These are phyloP conservation scores for Urocolius indicus DNA, from an alignment of 2,113 vertebrate species.

Conservation along the genomic window DNA sequence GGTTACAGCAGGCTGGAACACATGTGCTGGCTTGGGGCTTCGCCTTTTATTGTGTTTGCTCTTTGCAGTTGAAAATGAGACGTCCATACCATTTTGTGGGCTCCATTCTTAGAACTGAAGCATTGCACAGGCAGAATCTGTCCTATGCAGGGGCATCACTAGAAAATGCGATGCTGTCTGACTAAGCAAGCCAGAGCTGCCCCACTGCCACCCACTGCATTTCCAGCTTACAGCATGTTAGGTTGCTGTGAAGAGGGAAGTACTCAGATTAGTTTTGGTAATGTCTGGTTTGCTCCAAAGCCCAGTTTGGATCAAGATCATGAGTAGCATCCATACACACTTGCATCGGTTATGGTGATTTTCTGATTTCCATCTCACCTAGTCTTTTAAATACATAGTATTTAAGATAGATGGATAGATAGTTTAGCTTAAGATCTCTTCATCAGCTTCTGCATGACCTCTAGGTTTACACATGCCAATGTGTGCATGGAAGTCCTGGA, in stretches of 20 bases:
- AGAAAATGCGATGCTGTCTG: neutral
- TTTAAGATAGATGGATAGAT: too few relatives aligned
- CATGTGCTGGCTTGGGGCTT: neutral
- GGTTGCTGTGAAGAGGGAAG: neutral
- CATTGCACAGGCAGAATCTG: neutral
- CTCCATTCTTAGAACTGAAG: fast-evolving
- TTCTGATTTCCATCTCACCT: neutral
- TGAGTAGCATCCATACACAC: neutral
- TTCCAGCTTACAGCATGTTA: neutral
- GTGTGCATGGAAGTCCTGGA: neutral
- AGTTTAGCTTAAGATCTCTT: neutral
- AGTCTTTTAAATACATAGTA: neutral
- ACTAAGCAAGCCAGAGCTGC: neutral
- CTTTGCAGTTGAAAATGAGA: neutral
- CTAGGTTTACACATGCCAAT: neutral
- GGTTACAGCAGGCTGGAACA: neutral
- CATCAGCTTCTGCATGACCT: neutral
- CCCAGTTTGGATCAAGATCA: neutral
- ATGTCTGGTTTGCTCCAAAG: neutral
- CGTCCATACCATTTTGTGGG: neutral
- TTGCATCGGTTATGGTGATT: neutral
- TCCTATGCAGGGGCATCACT: fast-evolving
- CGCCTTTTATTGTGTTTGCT: neutral
- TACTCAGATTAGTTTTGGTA: neutral
- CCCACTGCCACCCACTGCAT: too few relatives aligned